Conservation (phyloP, 2,797 vertebrate species). For the Ispidina picta region DNA sequence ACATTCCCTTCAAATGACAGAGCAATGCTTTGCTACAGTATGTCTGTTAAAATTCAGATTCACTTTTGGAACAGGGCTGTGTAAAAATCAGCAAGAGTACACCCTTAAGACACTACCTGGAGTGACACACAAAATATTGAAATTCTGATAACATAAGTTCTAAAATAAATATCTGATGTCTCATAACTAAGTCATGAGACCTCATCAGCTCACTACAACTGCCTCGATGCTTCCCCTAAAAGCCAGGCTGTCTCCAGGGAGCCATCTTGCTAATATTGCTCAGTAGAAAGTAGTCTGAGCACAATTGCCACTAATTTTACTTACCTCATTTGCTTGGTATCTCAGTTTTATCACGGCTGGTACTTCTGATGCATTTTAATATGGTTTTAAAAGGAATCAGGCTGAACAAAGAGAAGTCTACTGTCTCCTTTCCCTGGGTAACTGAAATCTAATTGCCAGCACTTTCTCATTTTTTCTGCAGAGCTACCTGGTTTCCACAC, state of each 20-base stretch:
- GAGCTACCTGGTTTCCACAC: neutral
- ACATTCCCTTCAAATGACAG: neutral
- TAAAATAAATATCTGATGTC: slow-evolving; percentile 42
- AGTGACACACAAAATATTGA: neutral
- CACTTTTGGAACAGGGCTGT: neutral
- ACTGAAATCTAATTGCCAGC: neutral
- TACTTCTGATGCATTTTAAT: slow-evolving; percentile 57
- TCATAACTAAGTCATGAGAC: slow-evolving; percentile 51
- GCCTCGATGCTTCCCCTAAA: neutral
- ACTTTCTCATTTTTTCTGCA: neutral
- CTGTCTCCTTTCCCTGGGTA: neutral
- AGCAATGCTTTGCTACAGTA: neutral
- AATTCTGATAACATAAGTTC: neutral
- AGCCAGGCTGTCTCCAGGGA: slow-evolving; percentile 34
- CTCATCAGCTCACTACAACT: slow-evolving; percentile 12
- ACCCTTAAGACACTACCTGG: neutral
- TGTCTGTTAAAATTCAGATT: neutral
- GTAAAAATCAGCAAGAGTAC: neutral
- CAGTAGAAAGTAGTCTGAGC: slow-evolving; percentile 20
- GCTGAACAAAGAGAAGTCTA: slow-evolving; percentile 36
- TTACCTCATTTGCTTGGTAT: slow-evolving; percentile 53
- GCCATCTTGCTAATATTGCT: slow-evolving; percentile 37
- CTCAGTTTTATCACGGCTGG: slow-evolving; percentile 37
- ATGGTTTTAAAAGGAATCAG: slow-evolving; percentile 26
- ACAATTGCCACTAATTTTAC: slow-evolving; percentile 60